These are phyloP conservation scores for Orchesella flavescens DNA, from an alignment of 2,888 invertebrate species.

Conservation along the genomic window DNA sequence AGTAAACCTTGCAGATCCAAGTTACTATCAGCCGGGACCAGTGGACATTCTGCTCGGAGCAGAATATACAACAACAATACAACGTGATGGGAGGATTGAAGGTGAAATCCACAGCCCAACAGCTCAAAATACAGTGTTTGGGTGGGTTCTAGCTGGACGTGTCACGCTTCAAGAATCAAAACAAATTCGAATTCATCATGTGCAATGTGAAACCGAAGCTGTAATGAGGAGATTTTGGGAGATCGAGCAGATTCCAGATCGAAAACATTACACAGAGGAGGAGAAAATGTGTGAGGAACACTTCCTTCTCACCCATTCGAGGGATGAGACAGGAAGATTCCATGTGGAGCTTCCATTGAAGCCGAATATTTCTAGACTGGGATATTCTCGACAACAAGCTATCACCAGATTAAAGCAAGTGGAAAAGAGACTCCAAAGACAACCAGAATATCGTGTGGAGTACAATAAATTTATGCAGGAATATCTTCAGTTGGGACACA, in stretches of 20 bases:
- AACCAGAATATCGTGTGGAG: conserved; percentile 31
- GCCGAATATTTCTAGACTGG: not conserved
- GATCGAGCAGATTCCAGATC: not conserved
- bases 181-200: not conserved
- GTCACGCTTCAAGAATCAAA: not conserved
- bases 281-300: conserved; percentile 14
- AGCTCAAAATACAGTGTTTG: conserved; percentile 30
- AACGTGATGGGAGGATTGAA: not conserved
- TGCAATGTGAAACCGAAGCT: not conserved
- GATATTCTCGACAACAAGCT: not conserved
- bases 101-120: not conserved
- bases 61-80: not conserved
- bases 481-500: conserved; percentile 68
- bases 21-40: not conserved
- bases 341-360: conserved; percentile 18
- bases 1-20: conserved; percentile 18
- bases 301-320: not conserved
- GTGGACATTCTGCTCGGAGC: conserved; percentile 17
- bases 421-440: not conserved
- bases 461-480: conserved; percentile 69
- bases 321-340: conserved; percentile 20
- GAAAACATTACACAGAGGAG: not conserved
- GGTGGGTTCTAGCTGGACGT: conserved; percentile 39
- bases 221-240: not conserved
- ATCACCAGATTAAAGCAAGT: conserved; percentile 2